Base-by-base conservation (phyloP, 2,888 invertebrate species). In the Brenthis ino region DNA sequence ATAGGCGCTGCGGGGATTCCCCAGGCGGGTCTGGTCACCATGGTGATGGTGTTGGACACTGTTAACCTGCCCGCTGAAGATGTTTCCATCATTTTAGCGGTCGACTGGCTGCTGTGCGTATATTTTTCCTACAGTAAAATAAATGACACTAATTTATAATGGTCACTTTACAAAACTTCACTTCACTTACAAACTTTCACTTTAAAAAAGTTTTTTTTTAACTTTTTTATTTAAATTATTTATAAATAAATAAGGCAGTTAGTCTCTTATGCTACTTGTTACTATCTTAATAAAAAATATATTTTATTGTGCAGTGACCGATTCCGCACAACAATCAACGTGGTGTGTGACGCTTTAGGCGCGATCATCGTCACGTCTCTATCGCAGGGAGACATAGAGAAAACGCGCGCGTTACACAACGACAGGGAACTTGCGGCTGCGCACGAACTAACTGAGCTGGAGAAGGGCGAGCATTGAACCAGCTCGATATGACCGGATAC, bases 1-100 rank as follows among this genome's bases (percentile, higher is more conserved):
- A 98, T 99, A 83, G 99, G 99, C 70, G 99, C 99, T 20, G 99
- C 99, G 12, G 98, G 99, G 58, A 98, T 99, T 79, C 99, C 99
- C 6, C 98, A 98, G 84, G 98, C 98, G 37, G 98, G 98, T 55
- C 95, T 99, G 78, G 97, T 98, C 61, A 99, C 98, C 83, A 97
- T 99, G 97, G 98, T 98, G 75, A 97, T 98, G 97, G 98, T 98
- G 67, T 92, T 98, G 77, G 97, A 98, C 85, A 97, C 98, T 11
- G 96, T 98, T 72, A 98, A 98, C 71, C 93, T 98, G 74, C 97
- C 98, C 57, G 96, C 97, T 0, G 96, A 97, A 84, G 98, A 98
- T 85, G 97, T 98, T 67, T 96, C 97, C 71, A 95, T 98, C 77
- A 98, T 98, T 82, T 95, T 98, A 72, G 97, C 98, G 28, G 97